Evolutionary conservation across 2,888 invertebrate species (phyloP).

Genomic region (Drosophila monieri): DNA sequence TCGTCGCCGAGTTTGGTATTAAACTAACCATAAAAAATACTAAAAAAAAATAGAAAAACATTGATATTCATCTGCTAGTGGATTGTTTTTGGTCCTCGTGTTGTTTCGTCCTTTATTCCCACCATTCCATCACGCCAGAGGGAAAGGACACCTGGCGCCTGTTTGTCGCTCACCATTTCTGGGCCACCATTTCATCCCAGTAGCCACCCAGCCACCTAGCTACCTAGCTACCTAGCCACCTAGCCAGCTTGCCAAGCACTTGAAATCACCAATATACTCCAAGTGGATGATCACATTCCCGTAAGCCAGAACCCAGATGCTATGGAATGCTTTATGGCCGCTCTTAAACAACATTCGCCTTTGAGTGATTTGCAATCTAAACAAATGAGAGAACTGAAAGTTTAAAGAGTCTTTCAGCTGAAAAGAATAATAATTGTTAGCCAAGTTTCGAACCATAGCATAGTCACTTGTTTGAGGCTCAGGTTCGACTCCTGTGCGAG

Average conservation of each 20-base stretch:
- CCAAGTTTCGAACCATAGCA: too few relatives aligned
- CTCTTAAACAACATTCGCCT: neutral
- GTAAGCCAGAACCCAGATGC: neutral
- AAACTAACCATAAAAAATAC: neutral
- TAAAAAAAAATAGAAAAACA: neutral
- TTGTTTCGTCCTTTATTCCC: neutral
- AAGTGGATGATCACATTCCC: neutral
- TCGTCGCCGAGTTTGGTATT: conserved; percentile 92
- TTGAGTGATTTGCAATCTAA: neutral
- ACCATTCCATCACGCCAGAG: neutral
- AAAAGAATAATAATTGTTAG: too few relatives aligned
- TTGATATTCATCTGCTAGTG: neutral
- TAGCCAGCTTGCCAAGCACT: neutral
- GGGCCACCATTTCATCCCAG: too few relatives aligned
- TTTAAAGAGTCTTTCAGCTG: too few relatives aligned
- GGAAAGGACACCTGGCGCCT: neutral
- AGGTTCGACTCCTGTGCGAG: too few relatives aligned
- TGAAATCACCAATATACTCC: neutral
- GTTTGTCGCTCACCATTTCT: neutral
- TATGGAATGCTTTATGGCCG: neutral
- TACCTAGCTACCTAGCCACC: too few relatives aligned
- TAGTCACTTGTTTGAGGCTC: too few relatives aligned
- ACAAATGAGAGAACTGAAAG: too few relatives aligned
- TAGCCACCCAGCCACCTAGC: too few relatives aligned
- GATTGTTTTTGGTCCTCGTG: neutral